Conservation (phyloP, 2,888 invertebrate genomes). For the Gortyna flavago region DNA sequence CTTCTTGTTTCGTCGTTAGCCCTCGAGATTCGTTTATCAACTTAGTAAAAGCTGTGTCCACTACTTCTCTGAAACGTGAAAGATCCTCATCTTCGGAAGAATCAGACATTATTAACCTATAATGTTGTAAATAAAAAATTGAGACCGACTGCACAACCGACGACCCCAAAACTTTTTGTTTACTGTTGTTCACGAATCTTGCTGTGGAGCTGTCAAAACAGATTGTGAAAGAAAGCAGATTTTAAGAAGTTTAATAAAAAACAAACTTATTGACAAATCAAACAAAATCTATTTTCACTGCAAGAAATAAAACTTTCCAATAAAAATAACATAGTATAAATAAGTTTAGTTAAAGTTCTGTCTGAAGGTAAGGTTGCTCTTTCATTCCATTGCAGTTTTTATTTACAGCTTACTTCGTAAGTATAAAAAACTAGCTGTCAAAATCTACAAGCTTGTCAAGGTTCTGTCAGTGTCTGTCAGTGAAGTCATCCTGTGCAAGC, state of each 20-base stretch:
- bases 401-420: slow-evolving; percentile 7
- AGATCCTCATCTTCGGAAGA: slow-evolving; percentile 87
- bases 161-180: slow-evolving; percentile 36
- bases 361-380: not conserved
- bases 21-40: slow-evolving; percentile 74
- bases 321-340: not conserved
- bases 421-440: not conserved
- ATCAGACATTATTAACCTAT: slow-evolving; percentile 81
- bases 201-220: not conserved
- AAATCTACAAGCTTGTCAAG: not conserved
- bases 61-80: slow-evolving; percentile 86
- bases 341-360: not conserved
- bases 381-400: not conserved
- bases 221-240: not conserved
- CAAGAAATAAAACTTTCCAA: not conserved
- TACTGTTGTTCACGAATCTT: slow-evolving; percentile 49
- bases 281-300: not conserved
- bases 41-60: slow-evolving; percentile 86
- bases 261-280: not conserved
- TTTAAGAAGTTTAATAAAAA: not conserved
- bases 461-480: slow-evolving; percentile 5
- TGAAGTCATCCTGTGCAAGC: not conserved
- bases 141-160: not conserved
- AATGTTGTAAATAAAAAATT: slow-evolving; percentile 6
- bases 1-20: slow-evolving; percentile 69